These are phyloP conservation scores for Buceros bicornis DNA, from an alignment of 2,797 vertebrate genomes.

Conservation along the genomic window DNA sequence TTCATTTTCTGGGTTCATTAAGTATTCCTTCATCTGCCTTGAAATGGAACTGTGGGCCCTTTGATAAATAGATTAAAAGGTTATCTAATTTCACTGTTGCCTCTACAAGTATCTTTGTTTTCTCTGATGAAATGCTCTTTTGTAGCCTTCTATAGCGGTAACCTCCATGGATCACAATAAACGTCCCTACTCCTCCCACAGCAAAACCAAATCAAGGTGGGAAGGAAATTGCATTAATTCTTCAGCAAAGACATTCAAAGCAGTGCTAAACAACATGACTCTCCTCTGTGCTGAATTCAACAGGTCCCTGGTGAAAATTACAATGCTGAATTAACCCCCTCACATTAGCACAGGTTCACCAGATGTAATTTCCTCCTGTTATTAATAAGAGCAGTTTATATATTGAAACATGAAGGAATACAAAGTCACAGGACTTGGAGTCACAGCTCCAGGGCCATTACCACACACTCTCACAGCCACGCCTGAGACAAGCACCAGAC, in stretches of 20 bases:
- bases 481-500: not conserved
- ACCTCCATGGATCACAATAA: not conserved
- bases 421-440: not conserved
- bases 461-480: not conserved
- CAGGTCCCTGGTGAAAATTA: not conserved
- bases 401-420: not conserved
- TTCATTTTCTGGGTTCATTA: slow-evolving; percentile 49
- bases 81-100: slow-evolving; percentile 53
- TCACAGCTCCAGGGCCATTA: not conserved
- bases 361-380: not conserved
- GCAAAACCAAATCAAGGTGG: not conserved
- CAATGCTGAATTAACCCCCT: not conserved
- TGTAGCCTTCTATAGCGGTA: not conserved
- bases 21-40: slow-evolving; percentile 22
- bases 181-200: not conserved
- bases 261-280: not conserved
- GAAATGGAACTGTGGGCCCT: not conserved
- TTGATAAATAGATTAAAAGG: slow-evolving; percentile 55
- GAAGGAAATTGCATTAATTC: not conserved
- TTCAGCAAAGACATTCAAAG: not conserved
- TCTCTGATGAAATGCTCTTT: slow-evolving; percentile 6
- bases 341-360: not conserved
- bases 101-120: slow-evolving; percentile 37
- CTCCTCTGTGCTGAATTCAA: not conserved
- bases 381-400: not conserved